Evolutionary conservation across 2,888 invertebrate genomes (phyloP).

Genomic region (Tanytarsus gracilentus): DNA sequence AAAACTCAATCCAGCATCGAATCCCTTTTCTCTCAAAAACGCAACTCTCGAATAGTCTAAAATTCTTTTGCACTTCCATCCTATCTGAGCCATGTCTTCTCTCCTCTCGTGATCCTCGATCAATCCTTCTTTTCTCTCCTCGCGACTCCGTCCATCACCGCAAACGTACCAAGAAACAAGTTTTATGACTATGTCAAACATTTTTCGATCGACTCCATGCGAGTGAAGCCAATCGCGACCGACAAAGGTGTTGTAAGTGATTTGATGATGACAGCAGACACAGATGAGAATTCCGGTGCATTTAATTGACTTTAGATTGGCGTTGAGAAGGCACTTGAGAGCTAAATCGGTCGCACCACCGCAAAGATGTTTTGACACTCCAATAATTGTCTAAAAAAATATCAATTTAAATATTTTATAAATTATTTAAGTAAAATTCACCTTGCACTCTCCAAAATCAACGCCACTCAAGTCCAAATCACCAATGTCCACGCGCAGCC

Average conservation of each 20-base stretch:
- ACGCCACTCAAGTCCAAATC: constrained; percentile 58
- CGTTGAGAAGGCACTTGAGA: constrained; percentile 54
- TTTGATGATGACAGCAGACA: constrained; percentile 85
- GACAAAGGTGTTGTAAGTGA: constrained; percentile 60
- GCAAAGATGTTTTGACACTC: constrained; percentile 80
- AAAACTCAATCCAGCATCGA: constrained; percentile 52
- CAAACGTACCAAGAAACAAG: constrained; percentile 88
- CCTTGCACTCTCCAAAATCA: constrained; percentile 33
- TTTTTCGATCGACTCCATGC: constrained; percentile 49
- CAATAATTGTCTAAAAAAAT: constrained; percentile 52
- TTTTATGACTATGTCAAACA: constrained; percentile 67
- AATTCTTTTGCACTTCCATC: constrained; percentile 64
- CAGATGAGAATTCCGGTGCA: constrained; percentile 61
- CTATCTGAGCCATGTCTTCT: constrained; percentile 52
- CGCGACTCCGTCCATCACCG: constrained; percentile 56
- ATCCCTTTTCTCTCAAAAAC: constrained; percentile 51
- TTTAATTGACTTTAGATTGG: constrained; percentile 34
- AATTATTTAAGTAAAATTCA: neutral
- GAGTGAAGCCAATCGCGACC: constrained; percentile 54
- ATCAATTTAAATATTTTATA: constrained; percentile 33
- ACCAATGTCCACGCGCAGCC: constrained; percentile 73
- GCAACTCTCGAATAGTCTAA: constrained; percentile 66
- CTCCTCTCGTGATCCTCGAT: constrained; percentile 33
- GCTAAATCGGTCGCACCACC: constrained; percentile 80
- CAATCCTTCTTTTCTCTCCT: constrained; percentile 32